Evolutionary conservation across 2,113 vertebrate genomes (phyloP), one percentile per base, ranked within the genome.

Genomic region (Ammospiza nelsoni): DNA sequence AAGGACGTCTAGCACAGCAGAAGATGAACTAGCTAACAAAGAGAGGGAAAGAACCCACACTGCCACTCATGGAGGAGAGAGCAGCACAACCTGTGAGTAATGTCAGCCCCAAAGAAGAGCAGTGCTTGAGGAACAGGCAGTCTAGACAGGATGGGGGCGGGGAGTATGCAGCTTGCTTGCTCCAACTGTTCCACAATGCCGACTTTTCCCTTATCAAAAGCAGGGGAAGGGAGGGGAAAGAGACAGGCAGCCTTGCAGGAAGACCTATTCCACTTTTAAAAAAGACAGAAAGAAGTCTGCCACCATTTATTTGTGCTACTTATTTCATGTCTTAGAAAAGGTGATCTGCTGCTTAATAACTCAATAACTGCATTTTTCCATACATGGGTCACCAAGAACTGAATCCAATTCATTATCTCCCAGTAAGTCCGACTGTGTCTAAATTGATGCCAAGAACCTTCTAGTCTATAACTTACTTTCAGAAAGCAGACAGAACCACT

Each of bases 1-100:
- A 87, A 72, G 15, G 23, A 16, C 23, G 57, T 28, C 27, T 27
- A 68, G 35, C 37, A 76, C 24, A 63, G 35, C 33, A 57, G 43
- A 65, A 65, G 29, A 35, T 75, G 57, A 91, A 67, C 31, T 51
- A n/a, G 9, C 49, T 61, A 43, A 78, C 0, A 5, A 63, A 73
- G 35, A 46, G 23, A 73, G 57, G 33, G 65, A 43, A n/a, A 52
- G 27, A 84, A 23, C 20, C 44, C 43, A 29, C 1, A 0, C 4
- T 46, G 41, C 37, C 1, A 1, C 35, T 75, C n/a, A 19, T 0
- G 0, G 17, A 67, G 18, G 8, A 63, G 18, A 1, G 0, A 74
- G 12, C 6, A 33, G 29, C 29, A 51, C 28, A 71, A 77, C 33
- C 35, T 35, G 29, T 31, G 79, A 83, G 72, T 55, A 82, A 63